Conservation (phyloP, 2,113 vertebrate genomes). For the Antechinus flavipes region DNA sequence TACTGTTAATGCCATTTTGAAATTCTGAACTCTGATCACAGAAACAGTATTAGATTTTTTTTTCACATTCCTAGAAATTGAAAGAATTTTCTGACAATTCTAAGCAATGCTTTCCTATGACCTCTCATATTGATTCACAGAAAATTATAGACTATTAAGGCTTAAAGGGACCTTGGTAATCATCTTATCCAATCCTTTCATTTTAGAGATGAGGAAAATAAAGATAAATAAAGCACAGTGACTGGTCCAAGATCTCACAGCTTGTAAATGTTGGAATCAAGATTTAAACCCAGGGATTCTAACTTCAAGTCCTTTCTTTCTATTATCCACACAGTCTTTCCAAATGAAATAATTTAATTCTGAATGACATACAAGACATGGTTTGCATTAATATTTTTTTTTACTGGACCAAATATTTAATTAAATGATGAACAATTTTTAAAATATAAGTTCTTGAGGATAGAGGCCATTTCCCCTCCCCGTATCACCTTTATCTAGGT, state of each 20-base stretch:
- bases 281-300: background rate
- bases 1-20: conserved; percentile 72
- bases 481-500: background rate
- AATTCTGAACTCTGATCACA: conserved; percentile 77
- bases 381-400: conserved; percentile 24
- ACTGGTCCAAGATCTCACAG: background rate
- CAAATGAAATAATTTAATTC: conserved; percentile 50
- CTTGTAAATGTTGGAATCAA: background rate
- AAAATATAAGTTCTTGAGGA: background rate
- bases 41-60: conserved; percentile 59
- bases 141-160: conserved; percentile 13
- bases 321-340: background rate
- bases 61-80: conserved; percentile 69
- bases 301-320: background rate
- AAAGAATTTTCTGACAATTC: conserved; percentile 76
- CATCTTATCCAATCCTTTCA: background rate
- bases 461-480: background rate
- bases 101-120: conserved; percentile 75
- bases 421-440: background rate
- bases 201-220: background rate
- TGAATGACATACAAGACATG: conserved; percentile 33
- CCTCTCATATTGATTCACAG: conserved; percentile 62
- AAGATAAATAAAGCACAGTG: background rate
- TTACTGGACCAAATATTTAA: background rate
- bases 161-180: background rate